Evolutionary conservation across 2,888 invertebrate species (phyloP).

Genomic region (Drosophila paranaensis): DNA sequence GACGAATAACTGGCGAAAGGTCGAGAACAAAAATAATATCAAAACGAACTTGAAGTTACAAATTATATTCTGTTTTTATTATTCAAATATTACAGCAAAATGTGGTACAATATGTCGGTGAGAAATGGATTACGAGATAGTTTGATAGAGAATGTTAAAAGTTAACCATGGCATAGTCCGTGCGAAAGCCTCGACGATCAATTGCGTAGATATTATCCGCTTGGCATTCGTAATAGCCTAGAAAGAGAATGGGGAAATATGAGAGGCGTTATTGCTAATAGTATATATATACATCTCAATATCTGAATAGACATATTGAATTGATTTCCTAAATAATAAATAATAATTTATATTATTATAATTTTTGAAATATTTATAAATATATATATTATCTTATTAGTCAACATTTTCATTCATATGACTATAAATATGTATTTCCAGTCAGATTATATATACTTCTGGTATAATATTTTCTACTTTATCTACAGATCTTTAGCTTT

Average conservation of each 20-base stretch:
- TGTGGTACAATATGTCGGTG: slow-evolving; percentile 12
- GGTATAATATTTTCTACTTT: no score
- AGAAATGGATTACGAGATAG: neutral
- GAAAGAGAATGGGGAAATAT: neutral
- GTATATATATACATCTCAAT: no score
- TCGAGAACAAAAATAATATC: slow-evolving; percentile 45
- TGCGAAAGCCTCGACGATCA: slow-evolving; percentile 95
- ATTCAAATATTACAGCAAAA: slow-evolving; percentile 10
- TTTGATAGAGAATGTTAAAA: slow-evolving; percentile 64
- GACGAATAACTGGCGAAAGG: slow-evolving; percentile 37
- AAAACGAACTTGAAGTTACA: slow-evolving; percentile 34
- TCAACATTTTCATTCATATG: no score
- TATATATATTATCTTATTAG: no score
- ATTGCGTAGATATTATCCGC: slow-evolving; percentile 97
- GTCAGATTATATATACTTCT: no score
- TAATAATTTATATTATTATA: neutral
- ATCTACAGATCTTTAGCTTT: neutral
- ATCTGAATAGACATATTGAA: neutral
- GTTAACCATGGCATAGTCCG: slow-evolving; percentile 88
- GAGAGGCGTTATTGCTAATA: no score
- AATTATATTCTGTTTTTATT: slow-evolving; percentile 19
- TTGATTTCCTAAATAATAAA: neutral
- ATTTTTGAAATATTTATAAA: neutral
- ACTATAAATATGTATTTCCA: no score
- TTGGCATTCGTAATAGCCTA: slow-evolving; percentile 93